These are phyloP conservation scores for Euwallacea fornicatus DNA, from an alignment of 1,140 invertebrate genomes.

Conservation along the genomic window DNA sequence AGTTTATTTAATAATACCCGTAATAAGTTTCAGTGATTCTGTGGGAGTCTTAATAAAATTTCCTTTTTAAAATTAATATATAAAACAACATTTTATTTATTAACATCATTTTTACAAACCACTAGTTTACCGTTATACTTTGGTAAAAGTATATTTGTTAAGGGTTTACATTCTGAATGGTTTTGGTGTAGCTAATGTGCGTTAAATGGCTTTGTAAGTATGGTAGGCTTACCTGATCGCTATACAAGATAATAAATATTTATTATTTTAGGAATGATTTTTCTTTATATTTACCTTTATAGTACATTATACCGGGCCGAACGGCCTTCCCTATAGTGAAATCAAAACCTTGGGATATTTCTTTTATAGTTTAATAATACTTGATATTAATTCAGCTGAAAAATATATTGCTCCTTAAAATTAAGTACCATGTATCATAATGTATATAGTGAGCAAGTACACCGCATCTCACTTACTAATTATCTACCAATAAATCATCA, in stretches of 20 bases:
- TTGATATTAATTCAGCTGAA: too few species aligned
- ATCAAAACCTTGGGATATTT: too few species aligned
- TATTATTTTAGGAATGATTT: too few species aligned
- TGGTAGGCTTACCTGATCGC: conserved; percentile 13
- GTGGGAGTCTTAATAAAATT: conserved; percentile 50
- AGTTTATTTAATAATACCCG: conserved; percentile 45
- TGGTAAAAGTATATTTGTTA: conserved; percentile 15
- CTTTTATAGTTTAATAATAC: too few species aligned
- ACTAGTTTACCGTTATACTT: conserved; percentile 36
- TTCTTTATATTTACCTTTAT: too few species aligned
- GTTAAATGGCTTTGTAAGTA: conserved; percentile 39
- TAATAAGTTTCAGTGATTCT: conserved; percentile 48
- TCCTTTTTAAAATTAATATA: conserved; percentile 52
- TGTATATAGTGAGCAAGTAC: conserved; percentile 20
- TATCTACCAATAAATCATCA: conserved; percentile 11
- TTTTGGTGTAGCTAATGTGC: conserved; percentile 50
- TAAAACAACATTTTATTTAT: conserved; percentile 55
- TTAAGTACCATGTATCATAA: not conserved
- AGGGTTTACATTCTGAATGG: conserved; percentile 39
- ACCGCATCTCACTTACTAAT: conserved; percentile 4
- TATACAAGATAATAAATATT: conserved; percentile 10
- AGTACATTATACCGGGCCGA: too few species aligned
- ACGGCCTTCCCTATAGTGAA: too few species aligned
- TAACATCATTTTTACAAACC: conserved; percentile 53
- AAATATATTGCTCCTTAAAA: too few species aligned